Base-by-base conservation (phyloP, 2,113 vertebrate species). In the Blennius ocellaris region DNA sequence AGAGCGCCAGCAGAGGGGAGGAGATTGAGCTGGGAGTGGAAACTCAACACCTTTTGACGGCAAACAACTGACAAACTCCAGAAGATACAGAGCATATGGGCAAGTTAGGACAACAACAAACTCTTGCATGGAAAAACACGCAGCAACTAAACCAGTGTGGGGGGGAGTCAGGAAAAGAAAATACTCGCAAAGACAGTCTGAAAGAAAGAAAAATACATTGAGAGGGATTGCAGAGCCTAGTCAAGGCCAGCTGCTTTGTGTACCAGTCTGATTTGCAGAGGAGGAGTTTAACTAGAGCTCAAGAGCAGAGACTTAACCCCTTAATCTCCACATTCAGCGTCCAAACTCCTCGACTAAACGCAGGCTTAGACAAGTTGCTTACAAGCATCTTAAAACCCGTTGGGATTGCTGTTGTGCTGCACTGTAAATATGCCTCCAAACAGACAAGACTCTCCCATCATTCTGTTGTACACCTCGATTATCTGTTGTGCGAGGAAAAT, bases 31-130 rank as follows among this genome's bases (percentile, higher is more conserved):
- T 12, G 73, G 78, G 84, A 75, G 76, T 82, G 84, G 84, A 87
- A 87, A 86, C 62, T 82, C 72, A 86, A 86, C 83, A 83, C 84
- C 63, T 70, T 78, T 12, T 78, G 72, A 84, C 6, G 54, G 70
- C 71, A 80, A 30, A 76, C 63, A 76, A 85, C 78, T 85, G 84
- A 90, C 83, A 88, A 82, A 87, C 77, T 84, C 75, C 85, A 83
- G 79, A 83, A 58, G 71, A 86, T 62, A 71, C 59, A 61, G 63
- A 82, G 73, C 76, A 60, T 73, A 82, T 56, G 61, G 85, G 79
- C 86, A 84, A 76, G 86, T 87, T 72, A 70, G 82, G 81, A 77
- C 79, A 87, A 79, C 71, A 73, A 62, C 47, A 79, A 60, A 69
- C 40, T 43, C 9, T 50, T 14, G 37, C 63, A 69, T 40, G 67